Evolutionary conservation across 2,888 invertebrate species (phyloP), one percentile per base, ranked within the genome.

Genomic region (Hypomecis atomaria): DNA sequence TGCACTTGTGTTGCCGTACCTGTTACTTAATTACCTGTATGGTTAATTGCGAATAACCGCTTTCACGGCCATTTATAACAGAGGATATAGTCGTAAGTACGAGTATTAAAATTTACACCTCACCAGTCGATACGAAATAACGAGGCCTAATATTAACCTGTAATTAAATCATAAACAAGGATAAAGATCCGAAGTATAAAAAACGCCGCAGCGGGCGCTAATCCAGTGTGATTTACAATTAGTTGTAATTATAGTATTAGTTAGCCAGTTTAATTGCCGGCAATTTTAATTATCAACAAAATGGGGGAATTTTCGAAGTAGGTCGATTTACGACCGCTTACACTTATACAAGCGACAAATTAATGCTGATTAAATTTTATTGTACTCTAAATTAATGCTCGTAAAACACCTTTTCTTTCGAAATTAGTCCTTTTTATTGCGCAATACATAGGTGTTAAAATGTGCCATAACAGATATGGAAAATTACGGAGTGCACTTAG

Each of bases 131-230:
- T 87, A 84, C 77, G 76, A 81, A 78, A 78, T 79, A 83, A 84
- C 81, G 76, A 81, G 79, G 69, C 67, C 72, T 72, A 77, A 79
- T 78, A 81, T 82, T 84, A 86, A 85, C 81, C 75, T 76, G 81
- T 90, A 92, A 92, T 92, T 92, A 92, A 89, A 88, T 81, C 85
- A 90, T 92, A 91, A 92, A 92, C 76, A 81, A 76, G 87, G 88
- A 90, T 90, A 88, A 87, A 87, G 82, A 80, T 80, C 81, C 73
- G 70, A 77, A 76, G 72, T 78, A 77, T 83, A 87, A 85, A 23
- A 85, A 83, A 83, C 75, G 77, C 90, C 91, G 87, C 82, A 63
- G 55, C 77, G 70, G 67, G 72, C 69, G 72, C 82, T 89, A 89
- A 92, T 90, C 92, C 84, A 77, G 71, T 71, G 71, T 88, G 87